These are phyloP conservation scores for Thera obeliscata DNA, from an alignment of 2,888 invertebrate species.

Conservation along the genomic window DNA sequence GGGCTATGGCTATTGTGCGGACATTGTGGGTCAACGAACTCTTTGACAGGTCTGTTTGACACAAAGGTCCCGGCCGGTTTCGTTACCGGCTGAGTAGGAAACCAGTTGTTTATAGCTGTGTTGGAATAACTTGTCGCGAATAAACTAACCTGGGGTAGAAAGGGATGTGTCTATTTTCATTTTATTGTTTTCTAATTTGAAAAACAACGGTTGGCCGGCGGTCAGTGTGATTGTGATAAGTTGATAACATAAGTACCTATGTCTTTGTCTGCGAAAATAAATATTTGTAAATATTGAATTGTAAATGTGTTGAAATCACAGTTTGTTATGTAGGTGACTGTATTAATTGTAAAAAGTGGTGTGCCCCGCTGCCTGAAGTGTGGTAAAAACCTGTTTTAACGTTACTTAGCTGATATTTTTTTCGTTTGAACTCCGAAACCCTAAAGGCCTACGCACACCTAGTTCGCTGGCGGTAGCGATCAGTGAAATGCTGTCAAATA, in stretches of 20 bases:
- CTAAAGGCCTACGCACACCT: neutral
- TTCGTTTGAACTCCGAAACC: neutral
- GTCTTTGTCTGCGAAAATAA: too few species aligned
- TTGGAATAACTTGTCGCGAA: neutral
- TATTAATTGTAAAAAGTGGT: slow-evolving; percentile 4
- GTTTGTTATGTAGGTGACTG: slow-evolving; percentile 19
- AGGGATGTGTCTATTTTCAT: neutral
- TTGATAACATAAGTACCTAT: neutral
- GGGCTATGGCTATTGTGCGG: neutral
- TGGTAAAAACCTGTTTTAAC: neutral
- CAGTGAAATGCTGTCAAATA: too few species aligned
- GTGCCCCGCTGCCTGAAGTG: slow-evolving; percentile 1
- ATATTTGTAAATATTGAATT: neutral
- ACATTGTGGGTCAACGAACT: slow-evolving; percentile 1
- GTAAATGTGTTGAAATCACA: slow-evolving; percentile 4
- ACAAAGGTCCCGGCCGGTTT: neutral
- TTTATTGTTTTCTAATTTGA: too few species aligned
- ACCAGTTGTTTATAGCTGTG: neutral
- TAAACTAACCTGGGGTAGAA: neutral
- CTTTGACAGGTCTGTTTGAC: neutral
- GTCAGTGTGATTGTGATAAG: neutral
- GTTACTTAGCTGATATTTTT: neutral
- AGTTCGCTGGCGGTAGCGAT: too few species aligned
- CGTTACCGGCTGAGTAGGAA: neutral
- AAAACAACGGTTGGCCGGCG: too few species aligned